Evolutionary conservation across 1,140 invertebrate genomes (phyloP).

Genomic region (Tribolium castaneum): DNA sequence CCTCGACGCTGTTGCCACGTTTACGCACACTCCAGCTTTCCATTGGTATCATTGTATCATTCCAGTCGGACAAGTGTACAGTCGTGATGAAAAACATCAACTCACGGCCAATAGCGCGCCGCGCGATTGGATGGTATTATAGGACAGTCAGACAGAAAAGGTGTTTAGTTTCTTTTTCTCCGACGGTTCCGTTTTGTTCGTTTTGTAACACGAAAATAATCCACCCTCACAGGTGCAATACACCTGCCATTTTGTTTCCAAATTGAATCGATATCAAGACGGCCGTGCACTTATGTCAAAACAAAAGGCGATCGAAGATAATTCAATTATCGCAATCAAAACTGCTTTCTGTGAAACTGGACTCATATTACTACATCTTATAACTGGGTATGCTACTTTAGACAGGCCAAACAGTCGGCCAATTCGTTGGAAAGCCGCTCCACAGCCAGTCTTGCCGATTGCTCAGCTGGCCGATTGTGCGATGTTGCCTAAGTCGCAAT

Average conservation of each 20-base stretch:
- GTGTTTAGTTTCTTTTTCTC: slow-evolving; percentile 49
- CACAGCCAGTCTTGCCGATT: slow-evolving; percentile 16
- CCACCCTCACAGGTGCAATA: background rate
- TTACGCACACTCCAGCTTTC: slow-evolving; percentile 54
- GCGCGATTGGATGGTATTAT: slow-evolving; percentile 50
- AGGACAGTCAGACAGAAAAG: slow-evolving; percentile 56
- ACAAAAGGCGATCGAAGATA: slow-evolving; percentile 12
- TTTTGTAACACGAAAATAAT: slow-evolving; percentile 25
- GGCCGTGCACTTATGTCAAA: background rate
- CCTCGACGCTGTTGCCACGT: slow-evolving; percentile 63
- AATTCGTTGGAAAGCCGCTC: background rate
- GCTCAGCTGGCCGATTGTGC: slow-evolving; percentile 42
- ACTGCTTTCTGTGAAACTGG: slow-evolving; percentile 44
- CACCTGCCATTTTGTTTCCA: background rate
- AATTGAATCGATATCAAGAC: background rate
- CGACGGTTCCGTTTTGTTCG: slow-evolving; percentile 43
- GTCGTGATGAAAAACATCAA: slow-evolving; percentile 44
- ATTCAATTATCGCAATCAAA: slow-evolving; percentile 35
- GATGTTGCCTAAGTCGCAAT: slow-evolving; percentile 52
- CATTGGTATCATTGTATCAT: slow-evolving; percentile 54
- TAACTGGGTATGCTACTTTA: slow-evolving; percentile 46
- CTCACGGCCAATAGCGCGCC: slow-evolving; percentile 12
- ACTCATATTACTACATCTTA: slow-evolving; percentile 45
- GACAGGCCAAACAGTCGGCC: slow-evolving; percentile 19
- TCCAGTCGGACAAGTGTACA: slow-evolving; percentile 47